These are phyloP conservation scores for Neotoma lepida DNA, from an alignment of 2,113 vertebrate genomes.

Conservation along the genomic window DNA sequence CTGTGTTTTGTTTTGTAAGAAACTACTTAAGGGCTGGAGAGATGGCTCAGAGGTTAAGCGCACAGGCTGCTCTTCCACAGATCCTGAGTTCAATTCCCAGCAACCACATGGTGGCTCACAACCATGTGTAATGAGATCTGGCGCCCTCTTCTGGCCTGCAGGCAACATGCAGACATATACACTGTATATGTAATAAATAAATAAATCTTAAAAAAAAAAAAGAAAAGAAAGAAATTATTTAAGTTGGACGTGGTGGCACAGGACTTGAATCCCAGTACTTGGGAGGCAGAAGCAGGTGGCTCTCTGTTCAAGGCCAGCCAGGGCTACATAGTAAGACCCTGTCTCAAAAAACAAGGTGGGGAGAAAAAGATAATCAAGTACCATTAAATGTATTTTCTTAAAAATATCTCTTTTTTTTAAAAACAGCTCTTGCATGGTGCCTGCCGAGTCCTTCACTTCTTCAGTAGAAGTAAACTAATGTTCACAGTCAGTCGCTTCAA, in stretches of 20 bases:
- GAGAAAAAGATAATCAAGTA: neutral
- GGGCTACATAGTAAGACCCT: neutral
- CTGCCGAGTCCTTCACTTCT: conserved; percentile 90
- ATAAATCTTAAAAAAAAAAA: neutral
- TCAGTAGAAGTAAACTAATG: conserved; percentile 89
- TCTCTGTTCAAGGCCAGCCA: neutral
- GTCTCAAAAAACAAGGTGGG: rapidly evolving
- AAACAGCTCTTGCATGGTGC: conserved; percentile 88
- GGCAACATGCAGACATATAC: no score
- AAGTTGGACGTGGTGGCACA: neutral
- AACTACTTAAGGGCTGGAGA: neutral
- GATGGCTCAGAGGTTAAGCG: neutral
- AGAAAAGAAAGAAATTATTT: neutral
- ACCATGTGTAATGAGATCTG: neutral
- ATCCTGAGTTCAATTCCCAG: neutral
- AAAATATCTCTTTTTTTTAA: conserved; percentile 57
- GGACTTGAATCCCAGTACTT: neutral
- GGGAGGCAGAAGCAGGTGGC: neutral
- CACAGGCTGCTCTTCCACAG: neutral
- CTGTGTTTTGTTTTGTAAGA: neutral
- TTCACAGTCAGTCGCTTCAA: conserved; percentile 89
- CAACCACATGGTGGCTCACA: neutral
- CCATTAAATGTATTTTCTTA: conserved; percentile 24
- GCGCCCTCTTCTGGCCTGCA: neutral
- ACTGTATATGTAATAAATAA: neutral